Evolutionary conservation across 1,140 invertebrate genomes (phyloP), one percentile per base, ranked within the genome.

Genomic region (Ostrea edulis): DNA sequence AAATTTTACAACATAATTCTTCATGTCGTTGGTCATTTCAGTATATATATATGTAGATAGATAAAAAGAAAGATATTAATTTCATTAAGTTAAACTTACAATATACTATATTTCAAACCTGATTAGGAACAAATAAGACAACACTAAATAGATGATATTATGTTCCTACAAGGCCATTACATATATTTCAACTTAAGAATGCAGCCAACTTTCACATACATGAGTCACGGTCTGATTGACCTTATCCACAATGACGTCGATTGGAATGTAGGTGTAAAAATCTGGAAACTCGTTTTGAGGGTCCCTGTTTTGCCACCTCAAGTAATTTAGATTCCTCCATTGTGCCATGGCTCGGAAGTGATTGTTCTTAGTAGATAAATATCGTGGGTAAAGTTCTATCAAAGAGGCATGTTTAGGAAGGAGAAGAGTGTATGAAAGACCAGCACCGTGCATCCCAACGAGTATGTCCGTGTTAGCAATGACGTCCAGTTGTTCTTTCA

Each of bases 371-470:
- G 89, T 87, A 51, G 55, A 51, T 88, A 88, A 92, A 85, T 94
- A 93, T 2, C 77, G 87, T 0, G 94, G 93, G 68, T 96, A 98
- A 96, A 99, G 94, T 96, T 99, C 99, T 96, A 99, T 98, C 35
- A 99, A 96, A 53, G 96, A 97, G 35, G 97, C 98, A 98, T 98
- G 99, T 94, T 98, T 97, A 0, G 98, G 98, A 90, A 99, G 95
- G 95, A 99, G 99, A 83, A 99, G 95, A 35, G 98, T 94, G 95
- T 99, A 98, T 0, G 98, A 98, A 20, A 99, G 94, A 0, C 98
- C 98, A 87, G 98, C 98, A 25, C 99, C 99, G 95, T 99, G 99
- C 95, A 99, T 99, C 35, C 98, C 98, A 92, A 99, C 97, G 85
- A 99, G 97, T 88, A 99, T 97, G 95, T 99, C 98, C 0, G 97